A percentile compares a stretch with the other conserved stretches of the same genome.
Evolutionary conservation across 2,888 invertebrate genomes (phyloP).

Genomic region (Eupithecia vulgata): DNA sequence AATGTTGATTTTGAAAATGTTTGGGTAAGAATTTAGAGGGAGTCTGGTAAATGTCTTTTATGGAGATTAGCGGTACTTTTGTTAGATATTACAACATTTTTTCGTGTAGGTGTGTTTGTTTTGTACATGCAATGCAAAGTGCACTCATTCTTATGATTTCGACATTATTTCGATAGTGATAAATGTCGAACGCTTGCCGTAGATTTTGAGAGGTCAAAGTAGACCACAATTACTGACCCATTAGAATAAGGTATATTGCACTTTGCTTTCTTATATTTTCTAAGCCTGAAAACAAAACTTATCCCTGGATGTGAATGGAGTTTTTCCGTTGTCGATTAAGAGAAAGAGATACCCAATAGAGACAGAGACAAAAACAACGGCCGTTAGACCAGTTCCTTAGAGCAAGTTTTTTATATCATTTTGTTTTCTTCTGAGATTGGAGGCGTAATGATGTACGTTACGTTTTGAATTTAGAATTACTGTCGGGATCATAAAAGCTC

Average conservation of each 20-base stretch:
- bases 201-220: neutral
- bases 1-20: conserved; percentile 30
- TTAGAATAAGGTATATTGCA: neutral
- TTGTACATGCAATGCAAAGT: conserved; percentile 8
- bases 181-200: neutral
- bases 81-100: conserved; percentile 22
- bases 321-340: conserved; percentile 24
- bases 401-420: conserved; percentile 37
- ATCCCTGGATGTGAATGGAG: neutral
- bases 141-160: conserved; percentile 2
- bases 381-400: conserved; percentile 43
- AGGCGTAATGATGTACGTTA: conserved; percentile 34
- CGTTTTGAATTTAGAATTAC: conserved; percentile 38
- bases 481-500: conserved; percentile 12
- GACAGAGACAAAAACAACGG: conserved; percentile 38
- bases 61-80: conserved; percentile 40
- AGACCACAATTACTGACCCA: neutral
- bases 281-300: neutral
- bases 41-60: conserved; percentile 39
- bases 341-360: conserved; percentile 27
- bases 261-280: neutral
- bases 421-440: conserved; percentile 33
- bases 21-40: conserved; percentile 28
- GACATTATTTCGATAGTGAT: neutral
- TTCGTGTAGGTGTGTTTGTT: conserved; percentile 17